Evolutionary conservation across 2,797 vertebrate genomes (phyloP), one percentile per base, ranked within the genome.

Genomic region (Periophthalmus magnuspinnatus): DNA sequence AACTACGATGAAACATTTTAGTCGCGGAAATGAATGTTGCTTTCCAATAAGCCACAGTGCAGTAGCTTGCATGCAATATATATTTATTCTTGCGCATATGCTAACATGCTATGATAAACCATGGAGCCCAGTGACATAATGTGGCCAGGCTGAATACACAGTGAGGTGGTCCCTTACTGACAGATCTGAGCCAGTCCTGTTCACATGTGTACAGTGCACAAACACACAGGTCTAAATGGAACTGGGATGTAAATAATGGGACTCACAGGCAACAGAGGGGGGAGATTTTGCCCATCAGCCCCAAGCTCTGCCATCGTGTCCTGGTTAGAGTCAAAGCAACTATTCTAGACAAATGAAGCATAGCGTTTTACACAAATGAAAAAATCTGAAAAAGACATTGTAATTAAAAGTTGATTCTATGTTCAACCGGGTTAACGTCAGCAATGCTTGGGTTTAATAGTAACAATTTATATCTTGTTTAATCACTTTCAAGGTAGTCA

Each of bases 231-330:
- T 82, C 80, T 83, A 85, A 86, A 88, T 82, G 82, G 79, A 81
- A 50, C 79, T 71, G 74, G 75, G 48, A 36, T 80, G 84, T 86
- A 87, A 79, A 89, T 91, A 88, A 85, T 83, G 71, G 50, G n/a
- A 71, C 62, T 58, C 79, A 81, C 79, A 69, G 75, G 76, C 67
- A 63, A 32, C 73, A 74, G 74, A 75, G 50, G 22, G 79, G 50
- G 21, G 19, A 48, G 36, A 17, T n/a, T 75, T 66, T 67, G 66
- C 57, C 19, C 71, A 33, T 76, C 76, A 78, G 73, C 64, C 17
- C 48, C 38, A 24, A 55, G 21, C 16, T 72, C 77, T 72, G 36
- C 73, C 57, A 17, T n/a, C 5, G 65, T 74, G 81, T 60, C 81
- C 84, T 86, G 84, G 63, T 77, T 83, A 83, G 38, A 86, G 77